Evolutionary conservation across 2,888 invertebrate genomes (phyloP), one percentile per base, ranked within the genome.

Genomic region (Agrenia bidenticulata): DNA sequence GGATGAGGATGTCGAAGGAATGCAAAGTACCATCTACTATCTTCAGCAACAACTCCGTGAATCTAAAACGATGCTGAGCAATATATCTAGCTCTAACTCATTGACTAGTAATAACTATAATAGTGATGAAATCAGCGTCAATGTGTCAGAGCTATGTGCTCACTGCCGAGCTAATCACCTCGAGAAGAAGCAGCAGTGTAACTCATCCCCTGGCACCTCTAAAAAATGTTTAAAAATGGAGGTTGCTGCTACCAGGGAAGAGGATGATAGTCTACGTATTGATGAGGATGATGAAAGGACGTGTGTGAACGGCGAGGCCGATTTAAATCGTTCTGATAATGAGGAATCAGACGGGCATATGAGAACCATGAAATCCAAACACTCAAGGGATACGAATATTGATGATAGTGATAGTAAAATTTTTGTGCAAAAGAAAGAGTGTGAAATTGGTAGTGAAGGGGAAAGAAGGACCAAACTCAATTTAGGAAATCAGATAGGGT

Each of bases 1-100:
- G 70, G 98, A 98, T 78, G 96, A 96, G 81, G 96, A 97, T 80
- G 92, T 96, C 42, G 98, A 98, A 81, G 96, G 96, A 23, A 94
- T 98, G 94, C 97, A 97, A 83, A 93, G 94, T 79, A 96, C 96
- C 70, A 95, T 97, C 78, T 85, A 92, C 80, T 91, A 91, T 81
- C 84, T 97, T 67, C 96, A 97, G 79, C 92, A 94, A 80, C 94
- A 97, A 81, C 82, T 97, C 67, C 87, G 92, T 66, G 91, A 92
- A 77, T 85, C 90, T 13, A 88, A 89, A 77, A 89, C 49, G 21
- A 51, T n/a, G 19, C 2, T 7, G 11, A 19, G 39, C 2, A 39
- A 19, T 21, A 17, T 23, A 9, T 39, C 57, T n/a, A 42, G 37
- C 26, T n/a, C n/a, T n/a, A 45, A 45, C 45, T 5, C 51, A 24